Evolutionary conservation across 2,888 invertebrate genomes (phyloP), one percentile per base, ranked within the genome.

Genomic region (Mythimna vitellina): DNA sequence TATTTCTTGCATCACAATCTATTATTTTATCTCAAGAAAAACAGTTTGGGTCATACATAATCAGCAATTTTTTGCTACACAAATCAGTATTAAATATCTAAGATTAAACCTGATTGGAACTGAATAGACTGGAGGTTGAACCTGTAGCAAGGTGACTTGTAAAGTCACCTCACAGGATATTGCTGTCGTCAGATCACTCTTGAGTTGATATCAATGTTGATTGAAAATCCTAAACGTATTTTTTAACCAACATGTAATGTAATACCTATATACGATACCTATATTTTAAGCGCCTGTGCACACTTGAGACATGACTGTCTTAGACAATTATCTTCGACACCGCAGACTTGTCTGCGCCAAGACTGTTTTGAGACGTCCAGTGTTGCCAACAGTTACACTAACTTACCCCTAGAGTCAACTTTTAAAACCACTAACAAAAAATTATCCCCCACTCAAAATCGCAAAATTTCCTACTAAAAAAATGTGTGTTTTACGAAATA

Each of bases 151-250:
- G 17, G 46, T 75, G 46, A 56, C 42, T 54, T n/a, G 1, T 25
- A 56, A 38, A 20, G 38, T 49, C 17, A 75, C 32, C 35, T 75
- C 10, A 17, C 5, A 42, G 17, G n/a, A 58, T 42, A 42, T 51
- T 42, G 29, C 9, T 49, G 22, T 6, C 10, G 29, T 12, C 10
- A 17, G n/a, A 46, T 71, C 7, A 29, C 49, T 51, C 12, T n/a
- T n/a, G 22, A 46, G 9, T 74, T 74, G n/a, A 35, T 9, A 10
- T 46, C 14, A 38, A 46, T 25, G 53, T 22, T 72, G 12, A 71
- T 49, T 49, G 32, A 46, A 29, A 38, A 51, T 32, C 22, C 32
- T 49, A 35, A 46, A 60, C 3, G 22, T 56, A 12, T 70, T 4
- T 35, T 17, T n/a, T 10, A n/a, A 38, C 1, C 38, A 25, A 54